Evolutionary conservation across 2,113 vertebrate species (phyloP), one percentile per base, ranked within the genome.

Genomic region (Ursus arctos): DNA sequence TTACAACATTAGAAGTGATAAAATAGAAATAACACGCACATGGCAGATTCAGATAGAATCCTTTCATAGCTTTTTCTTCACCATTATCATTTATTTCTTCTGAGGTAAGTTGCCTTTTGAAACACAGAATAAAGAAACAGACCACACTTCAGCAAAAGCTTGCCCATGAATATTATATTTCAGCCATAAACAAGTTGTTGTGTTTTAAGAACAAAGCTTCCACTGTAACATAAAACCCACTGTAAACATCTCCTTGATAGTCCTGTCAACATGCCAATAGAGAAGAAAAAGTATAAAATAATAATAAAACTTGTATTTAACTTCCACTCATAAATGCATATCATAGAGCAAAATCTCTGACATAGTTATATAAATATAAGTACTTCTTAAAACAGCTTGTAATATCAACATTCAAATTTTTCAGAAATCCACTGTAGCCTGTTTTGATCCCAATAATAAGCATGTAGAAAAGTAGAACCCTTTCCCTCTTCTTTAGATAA

Each of bases 41-140:
- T 82, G 51, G 55, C 2, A 36, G 65, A 84, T 93, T 88, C 31
- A 89, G n/a, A 91, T 21, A 94, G n/a, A 96, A 72, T 93, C 6
- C 36, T 92, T 94, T 90, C 77, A 72, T 24, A 80, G 43, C 21
- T 91, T 81, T 83, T 82, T 91, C 8, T 82, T 79, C 31, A 92
- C 9, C 28, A n/a, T 92, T 88, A 95, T 96, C n/a, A 81, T 83
- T 97, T 95, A 91, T 72, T 95, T 95, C 77, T 51, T 82, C 61
- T 94, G 65, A 91, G n/a, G 49, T 92, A 74, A 92, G 83, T n/a
- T 79, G 43, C 79, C 8, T 86, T 97, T 97, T 43, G 55, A 95
- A 97, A 83, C 0, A 51, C 36, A 97, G 79, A 93, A 80, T 74
- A 43, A 22, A 94, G 81, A 31, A 97, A 71, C 43, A 94, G 77